These are phyloP conservation scores for Saguinus imperator DNA, from an alignment of 2,113 vertebrate genomes.

Conservation along the genomic window DNA sequence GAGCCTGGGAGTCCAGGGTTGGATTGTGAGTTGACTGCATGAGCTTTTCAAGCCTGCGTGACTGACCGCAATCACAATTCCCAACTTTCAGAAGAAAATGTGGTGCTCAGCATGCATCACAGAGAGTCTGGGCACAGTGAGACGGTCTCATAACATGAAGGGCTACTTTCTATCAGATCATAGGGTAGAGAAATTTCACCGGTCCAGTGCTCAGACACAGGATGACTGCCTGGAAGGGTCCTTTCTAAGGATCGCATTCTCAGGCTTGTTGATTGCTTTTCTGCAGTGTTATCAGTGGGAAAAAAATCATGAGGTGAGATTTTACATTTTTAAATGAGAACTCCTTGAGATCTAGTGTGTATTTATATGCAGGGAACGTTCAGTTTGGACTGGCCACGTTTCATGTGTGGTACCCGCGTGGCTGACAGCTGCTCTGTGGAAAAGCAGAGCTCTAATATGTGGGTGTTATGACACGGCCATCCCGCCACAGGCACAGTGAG, in stretches of 20 bases:
- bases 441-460: background rate
- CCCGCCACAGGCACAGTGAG: accelerated
- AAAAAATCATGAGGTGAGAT: background rate
- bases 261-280: background rate
- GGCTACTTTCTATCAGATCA: background rate
- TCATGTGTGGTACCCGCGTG: background rate
- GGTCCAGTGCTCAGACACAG: background rate
- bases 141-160: background rate
- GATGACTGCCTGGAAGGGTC: background rate
- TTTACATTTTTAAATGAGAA: background rate
- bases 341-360: background rate
- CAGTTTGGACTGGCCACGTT: background rate
- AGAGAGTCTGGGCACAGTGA: no score
- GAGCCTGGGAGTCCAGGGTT: no score
- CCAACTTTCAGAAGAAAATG: background rate
- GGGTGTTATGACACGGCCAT: accelerated
- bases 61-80: background rate
- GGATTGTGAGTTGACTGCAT: background rate
- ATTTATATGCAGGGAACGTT: background rate
- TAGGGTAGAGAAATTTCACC: background rate
- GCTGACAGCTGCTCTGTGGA: no score
- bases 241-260: background rate
- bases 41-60: accelerated
- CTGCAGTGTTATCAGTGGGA: no score
- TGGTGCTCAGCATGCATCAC: no score